A percentile compares a stretch with the other conserved stretches of the same genome.
Conservation (phyloP, 2,888 invertebrate species). For the Abrostola tripartita region DNA sequence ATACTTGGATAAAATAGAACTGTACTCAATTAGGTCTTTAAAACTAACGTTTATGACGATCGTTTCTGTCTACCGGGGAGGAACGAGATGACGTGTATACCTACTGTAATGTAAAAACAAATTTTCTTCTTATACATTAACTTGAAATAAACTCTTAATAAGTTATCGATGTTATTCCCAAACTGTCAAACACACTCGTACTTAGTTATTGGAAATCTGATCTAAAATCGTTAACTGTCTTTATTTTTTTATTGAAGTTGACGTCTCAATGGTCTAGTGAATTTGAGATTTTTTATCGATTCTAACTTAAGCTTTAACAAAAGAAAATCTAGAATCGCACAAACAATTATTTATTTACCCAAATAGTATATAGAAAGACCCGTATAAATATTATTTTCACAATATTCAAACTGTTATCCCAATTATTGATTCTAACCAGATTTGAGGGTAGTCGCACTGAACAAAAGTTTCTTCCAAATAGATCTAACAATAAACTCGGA, state of each 20-base stretch:
- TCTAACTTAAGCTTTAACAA: conserved; percentile 9
- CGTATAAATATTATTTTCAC: conserved; percentile 9
- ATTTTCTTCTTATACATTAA: conserved; percentile 15
- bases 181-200: conserved; percentile 47
- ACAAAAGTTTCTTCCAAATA: conserved; percentile 26
- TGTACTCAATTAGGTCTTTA: too few relatives aligned
- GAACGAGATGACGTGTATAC: not conserved
- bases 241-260: conserved; percentile 31
- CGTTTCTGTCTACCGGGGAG: not conserved
- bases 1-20: conserved; percentile 7
- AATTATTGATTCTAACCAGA: conserved; percentile 31
- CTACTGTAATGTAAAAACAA: not conserved
- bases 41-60: not conserved
- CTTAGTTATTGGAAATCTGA: conserved; percentile 53
- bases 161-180: conserved; percentile 31
- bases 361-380: not conserved
- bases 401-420: conserved; percentile 22
- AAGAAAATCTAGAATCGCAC: not conserved
- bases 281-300: conserved; percentile 37
- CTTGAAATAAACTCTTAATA: conserved; percentile 19
- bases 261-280: conserved; percentile 40
- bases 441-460: conserved; percentile 3
- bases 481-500: conserved; percentile 38
- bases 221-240: conserved; percentile 32
- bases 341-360: not conserved